Evolutionary conservation across 2,888 invertebrate species (phyloP), one percentile per base, ranked within the genome.

Genomic region (Tholera decimalis): DNA sequence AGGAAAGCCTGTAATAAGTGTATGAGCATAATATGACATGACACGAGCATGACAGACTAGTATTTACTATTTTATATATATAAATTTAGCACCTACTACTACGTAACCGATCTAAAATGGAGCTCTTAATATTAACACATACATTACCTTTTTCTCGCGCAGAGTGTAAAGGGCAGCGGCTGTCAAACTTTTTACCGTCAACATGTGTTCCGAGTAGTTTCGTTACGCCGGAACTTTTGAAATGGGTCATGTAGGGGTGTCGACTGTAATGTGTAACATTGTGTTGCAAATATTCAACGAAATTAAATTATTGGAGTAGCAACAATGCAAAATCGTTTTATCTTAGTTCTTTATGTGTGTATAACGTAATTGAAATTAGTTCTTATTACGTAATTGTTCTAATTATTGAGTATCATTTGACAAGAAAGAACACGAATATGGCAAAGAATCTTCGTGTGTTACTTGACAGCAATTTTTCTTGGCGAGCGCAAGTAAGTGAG

Each of bases 161-260:
- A 51, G 22, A 46, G 35, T 54, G 66, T 43, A 39, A 54, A 73
- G 43, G 69, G 43, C 73, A 65, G 54, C 2, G 65, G 24, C 18
- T 73, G 66, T 65, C 66, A 69, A 73, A 69, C 22, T 69, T 64
- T 73, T 64, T 64, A 22, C 51, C 35, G 13, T 11, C 39, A 24
- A 54, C 65, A 69, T 54, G 73, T 73, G 66, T 69, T 73, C n/a
- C 30, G 9, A 33, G 41, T 54, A 73, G 54, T 73, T 69, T 49
- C 13, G 73, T 69, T 37, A 43, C 41, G 49, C 6, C 8, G n/a
- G 39, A 49, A 26, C 41, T 73, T 43, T 65, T 65, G 28, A 9
- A 43, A 51, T 46, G 3, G 15, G 24, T n/a, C n/a, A 3, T 63
- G 13, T 22, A 41, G 47, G 68, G 68, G 1, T 68, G 64, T 24